A percentile compares a stretch with the other conserved stretches of the same genome.
These are phyloP conservation scores for Lutraria rhynchaena DNA, from an alignment of 1,140 invertebrate species.

Conservation along the genomic window DNA sequence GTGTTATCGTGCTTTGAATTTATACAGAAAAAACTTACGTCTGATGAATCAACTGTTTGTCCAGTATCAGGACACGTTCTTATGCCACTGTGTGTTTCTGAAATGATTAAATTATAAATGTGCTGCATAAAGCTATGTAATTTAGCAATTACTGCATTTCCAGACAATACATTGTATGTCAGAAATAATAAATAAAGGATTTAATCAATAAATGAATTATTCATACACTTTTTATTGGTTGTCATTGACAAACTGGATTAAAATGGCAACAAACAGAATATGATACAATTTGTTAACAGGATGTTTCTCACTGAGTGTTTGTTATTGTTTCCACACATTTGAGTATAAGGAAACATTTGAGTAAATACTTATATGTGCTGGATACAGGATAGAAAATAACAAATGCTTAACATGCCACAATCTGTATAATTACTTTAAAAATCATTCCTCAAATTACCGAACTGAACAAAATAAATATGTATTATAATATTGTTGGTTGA, in stretches of 20 bases:
- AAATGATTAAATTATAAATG: background rate
- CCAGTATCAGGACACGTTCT: slow-evolving; percentile 43
- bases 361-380: too few relatives aligned
- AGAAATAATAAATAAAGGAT: background rate
- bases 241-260: background rate
- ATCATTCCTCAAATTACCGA: too few relatives aligned
- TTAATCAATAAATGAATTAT: background rate
- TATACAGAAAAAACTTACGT: slow-evolving; percentile 23
- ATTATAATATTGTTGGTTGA: too few relatives aligned
- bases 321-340: too few relatives aligned
- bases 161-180: background rate
- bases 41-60: slow-evolving; percentile 17
- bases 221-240: background rate
- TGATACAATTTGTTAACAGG: background rate
- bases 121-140: background rate
- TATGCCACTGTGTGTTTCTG: slow-evolving; percentile 18
- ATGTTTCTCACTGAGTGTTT: too few relatives aligned
- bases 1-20: background rate
- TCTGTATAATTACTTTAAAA: too few relatives aligned
- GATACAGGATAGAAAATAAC: too few relatives aligned
- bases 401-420: too few relatives aligned
- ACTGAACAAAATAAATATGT: too few relatives aligned
- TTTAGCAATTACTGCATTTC: background rate
- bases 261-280: background rate
- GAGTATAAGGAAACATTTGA: too few relatives aligned